phyloP scores from a whole-genome alignment of 2,888 invertebrate species.

The Ommatoiulus sabulosus region DNA sequence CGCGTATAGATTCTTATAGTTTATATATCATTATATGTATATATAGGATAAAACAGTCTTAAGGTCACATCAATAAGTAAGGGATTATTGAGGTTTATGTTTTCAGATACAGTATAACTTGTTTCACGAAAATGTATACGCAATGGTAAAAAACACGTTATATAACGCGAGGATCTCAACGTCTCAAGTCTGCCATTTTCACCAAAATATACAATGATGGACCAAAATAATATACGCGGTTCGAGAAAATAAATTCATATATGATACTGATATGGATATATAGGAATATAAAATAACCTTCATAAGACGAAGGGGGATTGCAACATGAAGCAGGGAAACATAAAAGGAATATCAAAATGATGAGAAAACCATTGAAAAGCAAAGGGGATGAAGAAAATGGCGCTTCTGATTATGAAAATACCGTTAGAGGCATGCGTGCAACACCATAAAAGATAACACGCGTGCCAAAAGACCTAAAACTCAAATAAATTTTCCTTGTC shows the following conservation, averaged over 20 bases:
- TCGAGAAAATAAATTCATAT: background rate
- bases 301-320: background rate
- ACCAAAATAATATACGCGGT: background rate
- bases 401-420: conserved; percentile 4
- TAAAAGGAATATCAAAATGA: conserved; percentile 17
- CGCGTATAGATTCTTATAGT: no score
- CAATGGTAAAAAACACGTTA: no score
- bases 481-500: conserved; percentile 12
- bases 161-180: no score
- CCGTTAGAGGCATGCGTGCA: background rate
- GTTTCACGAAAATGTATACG: no score
- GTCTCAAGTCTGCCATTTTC: no score
- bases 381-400: background rate
- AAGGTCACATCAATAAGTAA: no score
- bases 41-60: no score
- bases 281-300: background rate
- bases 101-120: no score
- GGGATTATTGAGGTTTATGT: no score
- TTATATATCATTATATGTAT: no score
- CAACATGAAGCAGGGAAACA: background rate
- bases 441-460: conserved; percentile 4
- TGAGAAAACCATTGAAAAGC: conserved; percentile 40
- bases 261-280: background rate
- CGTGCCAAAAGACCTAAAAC: background rate
- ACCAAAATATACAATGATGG: background rate